Evolutionary conservation across 2,113 vertebrate species (phyloP), one percentile per base, ranked within the genome.

Genomic region (Syngnathus floridae): DNA sequence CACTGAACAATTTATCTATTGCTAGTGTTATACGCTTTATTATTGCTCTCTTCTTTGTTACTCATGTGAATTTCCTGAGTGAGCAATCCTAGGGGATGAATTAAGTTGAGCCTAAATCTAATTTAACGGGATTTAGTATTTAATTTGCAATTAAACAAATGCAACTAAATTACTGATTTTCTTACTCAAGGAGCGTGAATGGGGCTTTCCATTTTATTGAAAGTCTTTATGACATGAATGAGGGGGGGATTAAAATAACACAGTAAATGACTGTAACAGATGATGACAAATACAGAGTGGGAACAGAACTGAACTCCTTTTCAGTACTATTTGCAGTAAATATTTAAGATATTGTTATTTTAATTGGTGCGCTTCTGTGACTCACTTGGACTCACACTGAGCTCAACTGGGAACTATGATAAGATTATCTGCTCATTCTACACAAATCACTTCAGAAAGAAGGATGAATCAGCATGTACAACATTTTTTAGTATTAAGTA

Each of bases 191-290:
- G 13, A 64, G 48, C 63, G 35, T 54, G 52, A 9, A 36, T 46
- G 68, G 80, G 77, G 70, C 51, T 86, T 81, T 84, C 76, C 79
- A 73, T 66, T 61, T 72, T 64, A 71, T 12, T 60, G 58, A 10
- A 21, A n/a, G 71, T 62, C 45, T 80, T 67, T 69, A 71, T 31
- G 43, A 63, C 60, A 38, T 16, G 35, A 31, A 54, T 70, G 56
- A 52, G 61, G 68, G 66, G 67, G 77, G 75, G 11, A 21, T 22
- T 60, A 60, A 41, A 26, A 60, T 6, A 13, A 41, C 38, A 41
- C 54, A 73, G 48, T 56, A 41, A 35, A 52, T 64, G 51, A 73
- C 52, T 19, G 57, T 46, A 64, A 38, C 43, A 22, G 56, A 66
- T 70, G 43, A 21, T 35, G 46, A 65, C 31, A 35, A 78, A 63